Base-by-base conservation (phyloP, 30 jellyfish, hydroid and myxozoan species). In the Rhopilema esculentum region DNA sequence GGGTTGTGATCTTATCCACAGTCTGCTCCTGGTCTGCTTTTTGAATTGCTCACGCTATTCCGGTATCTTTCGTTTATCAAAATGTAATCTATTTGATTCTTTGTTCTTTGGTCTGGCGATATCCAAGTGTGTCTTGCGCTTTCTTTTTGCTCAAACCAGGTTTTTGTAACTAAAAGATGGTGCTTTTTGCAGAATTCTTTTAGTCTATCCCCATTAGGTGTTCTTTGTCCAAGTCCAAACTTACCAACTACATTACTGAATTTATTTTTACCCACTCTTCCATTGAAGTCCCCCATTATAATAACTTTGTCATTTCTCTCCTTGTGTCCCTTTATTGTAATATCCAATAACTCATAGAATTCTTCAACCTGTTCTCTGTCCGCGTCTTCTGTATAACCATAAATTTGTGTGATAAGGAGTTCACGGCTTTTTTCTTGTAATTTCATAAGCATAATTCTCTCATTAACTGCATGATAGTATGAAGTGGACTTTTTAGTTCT, bases 11-110 rank as follows among this genome's bases (percentile, higher is more conserved):
- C 87, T 19, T 25, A 30, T 22, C 87, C 87, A 49, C 87, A 30
- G 87, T 76, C 87, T 8, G 68, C 81, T 9, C 82, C 87, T 32
- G 81, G 87, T 19, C 32, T 30, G 68, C 32, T 49, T 26, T 76
- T 76, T 30, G 82, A 21, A 18, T 76, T 33, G 12, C 48, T 33
- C 18, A 76, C 25, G 31, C 81, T 49, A 31, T 76, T 76, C 49
- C 87, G 16, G 25, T 30, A 76, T 76, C 87, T 33, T 30, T 32
- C 32, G 82, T 76, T 76, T 7, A 76, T 49, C 32, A 49, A 12
- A 8, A 76, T 50, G 31, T 49, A 76, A 18, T n/a, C 83, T 12
- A 76, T 49, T 50, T 76, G 87, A 49, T 76, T 76, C 20, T 49
- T 33, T 15, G 68, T n/a, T 49, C 82, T 76, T n/a, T 49, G 20